phyloP scores from a whole-genome alignment of 2,888 invertebrate genomes.

The Ischnus inquisitorius region DNA sequence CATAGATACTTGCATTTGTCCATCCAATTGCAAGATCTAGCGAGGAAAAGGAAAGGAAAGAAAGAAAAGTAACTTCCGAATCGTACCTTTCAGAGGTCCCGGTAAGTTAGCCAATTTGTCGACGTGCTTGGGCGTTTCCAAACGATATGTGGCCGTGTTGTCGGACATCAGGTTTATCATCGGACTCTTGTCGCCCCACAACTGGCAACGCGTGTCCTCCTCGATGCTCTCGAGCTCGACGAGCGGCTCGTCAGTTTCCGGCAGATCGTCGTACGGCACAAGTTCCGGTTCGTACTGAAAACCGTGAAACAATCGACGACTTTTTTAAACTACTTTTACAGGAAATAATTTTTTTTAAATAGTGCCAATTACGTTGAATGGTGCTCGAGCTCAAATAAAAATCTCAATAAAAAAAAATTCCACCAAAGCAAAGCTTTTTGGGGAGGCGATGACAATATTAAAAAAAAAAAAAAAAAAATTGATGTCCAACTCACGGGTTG shows the following conservation, averaged over 20 bases:
- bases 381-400: no score
- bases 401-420: no score
- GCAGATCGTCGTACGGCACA: slow-evolving; percentile 83
- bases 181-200: slow-evolving; percentile 80
- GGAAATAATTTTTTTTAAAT: background rate
- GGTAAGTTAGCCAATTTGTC: slow-evolving; percentile 76
- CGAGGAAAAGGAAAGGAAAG: background rate
- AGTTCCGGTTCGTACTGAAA: slow-evolving; percentile 81
- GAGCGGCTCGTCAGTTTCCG: slow-evolving; percentile 82
- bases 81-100: slow-evolving; percentile 79
- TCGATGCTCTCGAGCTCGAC: slow-evolving; percentile 81
- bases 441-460: no score
- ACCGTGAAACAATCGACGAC: no score
- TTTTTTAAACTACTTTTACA: slow-evolving; percentile 39
- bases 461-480: no score
- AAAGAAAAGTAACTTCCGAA: background rate
- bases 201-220: slow-evolving; percentile 78
- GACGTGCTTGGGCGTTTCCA: slow-evolving; percentile 76
- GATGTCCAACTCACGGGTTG: slow-evolving; percentile 73
- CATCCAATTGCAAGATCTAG: no score
- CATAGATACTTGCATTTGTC: no score
- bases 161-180: slow-evolving; percentile 77
- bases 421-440: no score
- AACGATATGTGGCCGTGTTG: slow-evolving; percentile 73
- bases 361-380: no score